phyloP scores from a whole-genome alignment of 1,140 invertebrate genomes.

The Mamestra configurata region DNA sequence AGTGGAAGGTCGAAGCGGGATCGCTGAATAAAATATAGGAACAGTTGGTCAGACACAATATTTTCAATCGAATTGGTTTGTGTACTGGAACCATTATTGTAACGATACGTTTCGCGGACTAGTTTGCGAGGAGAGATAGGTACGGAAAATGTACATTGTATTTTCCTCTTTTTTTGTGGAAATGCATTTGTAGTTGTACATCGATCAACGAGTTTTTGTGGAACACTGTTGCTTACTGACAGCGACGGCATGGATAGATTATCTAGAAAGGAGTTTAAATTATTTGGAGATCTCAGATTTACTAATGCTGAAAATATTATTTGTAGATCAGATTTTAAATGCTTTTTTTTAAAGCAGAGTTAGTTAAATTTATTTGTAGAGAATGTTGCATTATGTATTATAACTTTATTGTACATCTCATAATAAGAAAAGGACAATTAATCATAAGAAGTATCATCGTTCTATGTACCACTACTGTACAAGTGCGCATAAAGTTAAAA shows the following conservation, averaged over 20 bases:
- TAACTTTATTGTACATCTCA: too few species aligned
- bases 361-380: too few species aligned
- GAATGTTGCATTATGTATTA: too few species aligned
- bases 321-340: too few species aligned
- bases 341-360: too few species aligned
- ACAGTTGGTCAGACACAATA: conserved; percentile 54
- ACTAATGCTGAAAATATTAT: too few species aligned
- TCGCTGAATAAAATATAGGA: conserved; percentile 65
- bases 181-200: conserved; percentile 19
- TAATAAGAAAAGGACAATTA: too few species aligned
- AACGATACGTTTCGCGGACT: conserved; percentile 36
- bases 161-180: conserved; percentile 39
- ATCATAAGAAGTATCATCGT: too few species aligned
- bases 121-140: conserved; percentile 21
- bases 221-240: background rate
- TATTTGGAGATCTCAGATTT: too few species aligned
- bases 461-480: too few species aligned
- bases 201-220: background rate
- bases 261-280: too few species aligned
- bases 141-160: background rate
- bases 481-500: too few species aligned
- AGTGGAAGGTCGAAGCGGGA: conserved; percentile 3
- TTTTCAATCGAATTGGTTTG: conserved; percentile 60
- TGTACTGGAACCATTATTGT: conserved; percentile 58
- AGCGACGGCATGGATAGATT: background rate